phyloP scores from a whole-genome alignment of 2,888 invertebrate species.

The Pristionchus fissidentatus region DNA sequence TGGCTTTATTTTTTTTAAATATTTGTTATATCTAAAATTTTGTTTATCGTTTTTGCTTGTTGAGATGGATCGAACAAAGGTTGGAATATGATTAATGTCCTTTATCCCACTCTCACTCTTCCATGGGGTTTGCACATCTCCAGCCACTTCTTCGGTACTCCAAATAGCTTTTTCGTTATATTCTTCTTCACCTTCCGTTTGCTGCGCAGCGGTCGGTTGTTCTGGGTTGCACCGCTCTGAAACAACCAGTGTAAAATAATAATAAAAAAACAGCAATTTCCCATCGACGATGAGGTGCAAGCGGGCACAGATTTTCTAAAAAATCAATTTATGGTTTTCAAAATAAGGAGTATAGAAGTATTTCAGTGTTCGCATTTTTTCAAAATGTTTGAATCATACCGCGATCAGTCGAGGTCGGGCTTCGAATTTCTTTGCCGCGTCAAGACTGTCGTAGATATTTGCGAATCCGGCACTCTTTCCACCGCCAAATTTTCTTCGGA shows the following conservation, averaged over 20 bases:
- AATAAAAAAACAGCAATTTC: no score
- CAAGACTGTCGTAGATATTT: conserved; percentile 95
- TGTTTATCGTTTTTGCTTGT: no score
- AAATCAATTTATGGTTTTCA: no score
- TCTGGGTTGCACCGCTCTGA: conserved; percentile 84
- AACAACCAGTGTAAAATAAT: no score
- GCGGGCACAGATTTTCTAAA: no score
- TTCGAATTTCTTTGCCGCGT: conserved; percentile 98
- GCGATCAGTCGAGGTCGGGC: conserved; percentile 95
- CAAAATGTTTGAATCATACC: conserved; percentile 77
- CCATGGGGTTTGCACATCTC: no score
- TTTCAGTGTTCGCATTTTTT: neutral
- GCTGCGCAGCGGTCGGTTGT: conserved; percentile 90
- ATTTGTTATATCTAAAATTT: no score
- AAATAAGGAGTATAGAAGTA: conserved; percentile 55
- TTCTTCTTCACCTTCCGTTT: conserved; percentile 99
- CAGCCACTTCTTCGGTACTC: conserved; percentile 96
- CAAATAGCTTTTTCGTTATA: conserved; percentile 99
- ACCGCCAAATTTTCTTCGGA: conserved; percentile 97
- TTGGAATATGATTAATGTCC: no score
- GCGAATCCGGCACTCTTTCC: conserved; percentile 98
- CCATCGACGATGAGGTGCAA: no score
- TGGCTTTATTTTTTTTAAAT: no score
- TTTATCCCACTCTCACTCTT: no score
- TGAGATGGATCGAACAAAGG: no score